Evolutionary conservation across 2,113 vertebrate species (phyloP).

Genomic region (Tenebrosternarchus preto): DNA sequence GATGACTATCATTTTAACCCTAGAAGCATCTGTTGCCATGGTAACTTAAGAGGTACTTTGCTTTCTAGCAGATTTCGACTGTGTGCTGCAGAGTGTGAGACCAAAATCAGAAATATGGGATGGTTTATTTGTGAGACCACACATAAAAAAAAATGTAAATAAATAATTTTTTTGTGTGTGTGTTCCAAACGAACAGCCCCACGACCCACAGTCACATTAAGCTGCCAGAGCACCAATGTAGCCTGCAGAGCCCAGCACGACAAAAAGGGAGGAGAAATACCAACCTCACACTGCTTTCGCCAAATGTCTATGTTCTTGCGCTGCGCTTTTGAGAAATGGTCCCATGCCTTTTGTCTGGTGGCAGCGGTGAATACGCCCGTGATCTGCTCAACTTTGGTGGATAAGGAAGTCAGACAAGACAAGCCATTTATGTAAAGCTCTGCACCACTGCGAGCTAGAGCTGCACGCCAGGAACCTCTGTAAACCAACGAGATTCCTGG

Average conservation of each 20-base stretch:
- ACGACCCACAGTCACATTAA: slow-evolving; percentile 41
- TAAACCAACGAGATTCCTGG: slow-evolving; percentile 47
- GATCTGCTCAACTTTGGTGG: slow-evolving; percentile 99
- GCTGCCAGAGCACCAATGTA: slow-evolving; percentile 43
- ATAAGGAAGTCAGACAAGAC: slow-evolving; percentile 98
- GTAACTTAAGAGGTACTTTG: slow-evolving; percentile 53
- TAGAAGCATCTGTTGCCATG: slow-evolving; percentile 69
- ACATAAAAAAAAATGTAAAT: too few relatives aligned
- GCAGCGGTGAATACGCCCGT: slow-evolving; percentile 96
- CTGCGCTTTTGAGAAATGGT: slow-evolving; percentile 99
- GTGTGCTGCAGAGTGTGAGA: slow-evolving; percentile 32
- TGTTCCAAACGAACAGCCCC: slow-evolving; percentile 11
- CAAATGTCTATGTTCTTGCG: slow-evolving; percentile 99
- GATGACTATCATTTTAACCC: slow-evolving; percentile 59
- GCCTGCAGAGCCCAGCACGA: slow-evolving; percentile 76
- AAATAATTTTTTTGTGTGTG: too few relatives aligned
- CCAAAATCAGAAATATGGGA: slow-evolving; percentile 30
- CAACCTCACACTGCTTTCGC: slow-evolving; percentile 99
- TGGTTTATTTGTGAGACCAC: slow-evolving; percentile 42
- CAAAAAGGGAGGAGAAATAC: slow-evolving; percentile 81
- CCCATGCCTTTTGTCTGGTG: slow-evolving; percentile 99
- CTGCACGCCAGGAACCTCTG: slow-evolving; percentile 77
- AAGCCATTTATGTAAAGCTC: slow-evolving; percentile 96
- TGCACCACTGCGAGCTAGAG: slow-evolving; percentile 66
- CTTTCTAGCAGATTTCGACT: slow-evolving; percentile 56